Percentiles rank a stretch among this genome's conserved stretches.
phyloP scores from a whole-genome alignment of 2,113 vertebrate genomes.

The Oncorhynchus gorbuscha region DNA sequence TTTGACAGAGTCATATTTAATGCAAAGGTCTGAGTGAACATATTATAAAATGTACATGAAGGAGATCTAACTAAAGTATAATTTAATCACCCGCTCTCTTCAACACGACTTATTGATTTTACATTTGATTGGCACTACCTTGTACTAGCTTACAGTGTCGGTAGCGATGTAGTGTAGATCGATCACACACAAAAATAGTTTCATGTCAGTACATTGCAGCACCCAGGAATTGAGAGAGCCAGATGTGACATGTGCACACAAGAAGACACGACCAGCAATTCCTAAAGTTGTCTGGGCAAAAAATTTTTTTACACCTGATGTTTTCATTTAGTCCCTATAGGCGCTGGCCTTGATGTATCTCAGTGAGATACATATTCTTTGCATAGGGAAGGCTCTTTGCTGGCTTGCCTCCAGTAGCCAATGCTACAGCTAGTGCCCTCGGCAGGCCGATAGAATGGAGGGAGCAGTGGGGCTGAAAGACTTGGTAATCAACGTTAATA shows the following conservation, averaged over 20 bases:
- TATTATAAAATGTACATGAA: no score
- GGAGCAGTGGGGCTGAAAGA: slow-evolving; percentile 14
- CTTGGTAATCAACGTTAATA: slow-evolving; percentile 15
- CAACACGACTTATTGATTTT: no score
- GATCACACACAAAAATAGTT: background rate
- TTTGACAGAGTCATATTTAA: no score
- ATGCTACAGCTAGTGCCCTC: background rate
- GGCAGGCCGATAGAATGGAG: background rate
- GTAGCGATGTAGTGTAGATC: background rate
- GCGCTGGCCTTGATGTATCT: background rate
- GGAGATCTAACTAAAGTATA: no score
- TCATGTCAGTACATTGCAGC: background rate
- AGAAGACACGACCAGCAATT: background rate
- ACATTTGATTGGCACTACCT: no score
- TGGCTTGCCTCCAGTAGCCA: background rate
- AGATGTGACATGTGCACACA: background rate
- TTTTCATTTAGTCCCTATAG: background rate
- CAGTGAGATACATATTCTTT: no score
- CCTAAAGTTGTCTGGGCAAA: background rate
- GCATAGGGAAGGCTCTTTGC: background rate
- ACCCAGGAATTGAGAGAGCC: background rate
- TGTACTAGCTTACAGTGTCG: no score
- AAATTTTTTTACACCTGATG: background rate
- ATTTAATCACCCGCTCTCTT: no score
- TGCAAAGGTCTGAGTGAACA: no score